Conservation (phyloP, 2,888 invertebrate genomes). For the Elmis aenea region DNA sequence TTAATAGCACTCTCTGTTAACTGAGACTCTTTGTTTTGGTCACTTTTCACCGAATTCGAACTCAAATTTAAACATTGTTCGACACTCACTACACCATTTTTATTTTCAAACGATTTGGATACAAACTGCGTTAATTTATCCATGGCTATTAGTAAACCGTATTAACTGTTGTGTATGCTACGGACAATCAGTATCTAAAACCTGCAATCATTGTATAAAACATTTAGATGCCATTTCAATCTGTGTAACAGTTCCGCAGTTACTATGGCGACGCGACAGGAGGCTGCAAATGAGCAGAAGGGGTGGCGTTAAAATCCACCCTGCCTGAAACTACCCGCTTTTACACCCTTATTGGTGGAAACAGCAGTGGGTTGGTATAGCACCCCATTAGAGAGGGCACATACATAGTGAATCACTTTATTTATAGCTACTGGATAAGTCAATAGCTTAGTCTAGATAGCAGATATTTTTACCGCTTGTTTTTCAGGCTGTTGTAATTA, state of each 20-base stretch:
- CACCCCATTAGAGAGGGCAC: conserved; percentile 22
- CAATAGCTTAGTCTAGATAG: conserved; percentile 46
- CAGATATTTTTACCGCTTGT: conserved; percentile 46
- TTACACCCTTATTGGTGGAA: conserved; percentile 24
- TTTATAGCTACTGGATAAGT: conserved; percentile 42
- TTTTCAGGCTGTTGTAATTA: conserved; percentile 43
- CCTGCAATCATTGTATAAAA: conserved; percentile 42
- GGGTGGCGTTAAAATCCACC: conserved; percentile 35
- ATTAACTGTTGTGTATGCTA: conserved; percentile 8
- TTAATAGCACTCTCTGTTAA: conserved; percentile 28
- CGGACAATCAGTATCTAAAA: conserved; percentile 33
- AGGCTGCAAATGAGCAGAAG: conserved; percentile 27
- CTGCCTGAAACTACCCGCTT: conserved; percentile 33
- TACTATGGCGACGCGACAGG: conserved; percentile 40
- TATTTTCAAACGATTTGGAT: conserved; percentile 76
- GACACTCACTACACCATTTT: conserved; percentile 37
- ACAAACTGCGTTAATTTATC: conserved; percentile 89
- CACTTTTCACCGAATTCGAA: conserved; percentile 30
- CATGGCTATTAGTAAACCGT: conserved; percentile 49
- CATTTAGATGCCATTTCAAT: conserved; percentile 39
- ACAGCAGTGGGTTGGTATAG: conserved; percentile 21
- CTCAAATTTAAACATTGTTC: conserved; percentile 35
- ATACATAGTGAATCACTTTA: conserved; percentile 30
- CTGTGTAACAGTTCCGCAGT: conserved; percentile 28
- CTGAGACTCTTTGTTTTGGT: conserved; percentile 11